A percentile compares a stretch with the other conserved stretches of the same genome.
Conservation (phyloP, 2,888 invertebrate species). For the Eubasilissa splendida region DNA sequence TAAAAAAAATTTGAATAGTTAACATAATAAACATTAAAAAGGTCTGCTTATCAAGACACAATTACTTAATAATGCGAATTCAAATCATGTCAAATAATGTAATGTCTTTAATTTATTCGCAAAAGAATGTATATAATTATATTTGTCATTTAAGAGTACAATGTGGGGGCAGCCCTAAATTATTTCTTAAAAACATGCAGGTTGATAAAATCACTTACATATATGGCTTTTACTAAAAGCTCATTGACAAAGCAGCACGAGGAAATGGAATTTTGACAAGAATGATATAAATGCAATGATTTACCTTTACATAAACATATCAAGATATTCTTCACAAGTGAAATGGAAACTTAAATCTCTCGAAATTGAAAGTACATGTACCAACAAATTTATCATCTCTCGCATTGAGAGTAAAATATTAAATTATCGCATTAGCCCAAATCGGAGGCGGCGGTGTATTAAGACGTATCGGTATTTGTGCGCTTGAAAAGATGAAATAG, state of each 20-base stretch:
- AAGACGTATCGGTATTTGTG: slow-evolving; percentile 21
- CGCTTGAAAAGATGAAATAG: slow-evolving; percentile 2
- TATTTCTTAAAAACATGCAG: too few species aligned
- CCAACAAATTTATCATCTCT: background rate
- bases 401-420: slow-evolving; percentile 7
- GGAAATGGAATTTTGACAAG: slow-evolving; percentile 11
- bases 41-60: too few species aligned
- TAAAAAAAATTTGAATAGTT: too few species aligned
- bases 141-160: too few species aligned
- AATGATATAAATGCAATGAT: background rate
- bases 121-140: too few species aligned
- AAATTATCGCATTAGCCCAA: background rate
- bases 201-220: too few species aligned
- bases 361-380: slow-evolving; percentile 16
- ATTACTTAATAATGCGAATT: too few species aligned
- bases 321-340: background rate
- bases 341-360: background rate
- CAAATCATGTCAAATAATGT: too few species aligned
- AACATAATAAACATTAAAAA: too few species aligned
- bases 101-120: too few species aligned
- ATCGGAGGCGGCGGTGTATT: slow-evolving; percentile 19
- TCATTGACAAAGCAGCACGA: slow-evolving; percentile 6
- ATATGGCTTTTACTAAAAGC: too few species aligned
- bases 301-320: slow-evolving; percentile 1
- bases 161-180: too few species aligned